Evolutionary conservation across 2,888 invertebrate species (phyloP).

Genomic region (Brachylomia viminalis): DNA sequence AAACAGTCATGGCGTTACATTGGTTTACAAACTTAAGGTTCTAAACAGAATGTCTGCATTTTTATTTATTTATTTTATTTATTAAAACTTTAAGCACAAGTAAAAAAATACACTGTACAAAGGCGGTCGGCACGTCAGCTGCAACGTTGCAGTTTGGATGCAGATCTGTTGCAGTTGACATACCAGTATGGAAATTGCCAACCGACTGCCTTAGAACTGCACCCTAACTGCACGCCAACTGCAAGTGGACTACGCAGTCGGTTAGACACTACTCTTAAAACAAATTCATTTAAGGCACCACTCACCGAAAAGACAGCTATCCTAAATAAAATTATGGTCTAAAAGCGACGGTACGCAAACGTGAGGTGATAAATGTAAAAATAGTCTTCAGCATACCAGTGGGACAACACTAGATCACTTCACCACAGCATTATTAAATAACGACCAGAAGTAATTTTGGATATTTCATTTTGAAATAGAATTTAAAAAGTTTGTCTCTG

Average conservation of each 20-base stretch:
- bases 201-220: background rate
- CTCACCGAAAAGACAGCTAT: no score
- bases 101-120: no score
- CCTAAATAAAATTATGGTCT: no score
- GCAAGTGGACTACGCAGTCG: no score
- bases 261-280: background rate
- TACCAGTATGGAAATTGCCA: background rate
- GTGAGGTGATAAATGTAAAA: background rate
- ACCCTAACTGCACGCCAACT: background rate
- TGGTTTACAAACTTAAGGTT: background rate
- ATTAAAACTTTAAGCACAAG: no score
- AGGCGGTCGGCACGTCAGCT: background rate
- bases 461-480: no score
- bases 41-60: background rate
- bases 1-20: background rate
- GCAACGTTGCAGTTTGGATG: background rate
- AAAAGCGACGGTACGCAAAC: no score
- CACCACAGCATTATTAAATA: background rate
- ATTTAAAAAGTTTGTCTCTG: no score
- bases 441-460: no score
- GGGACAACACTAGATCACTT: background rate
- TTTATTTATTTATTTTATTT: no score
- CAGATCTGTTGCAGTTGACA: background rate
- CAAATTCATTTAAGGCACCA: no score
- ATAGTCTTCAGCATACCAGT: background rate